Base-by-base conservation (phyloP, 2,797 vertebrate genomes). In the Typhlichthys eigenmanni region DNA sequence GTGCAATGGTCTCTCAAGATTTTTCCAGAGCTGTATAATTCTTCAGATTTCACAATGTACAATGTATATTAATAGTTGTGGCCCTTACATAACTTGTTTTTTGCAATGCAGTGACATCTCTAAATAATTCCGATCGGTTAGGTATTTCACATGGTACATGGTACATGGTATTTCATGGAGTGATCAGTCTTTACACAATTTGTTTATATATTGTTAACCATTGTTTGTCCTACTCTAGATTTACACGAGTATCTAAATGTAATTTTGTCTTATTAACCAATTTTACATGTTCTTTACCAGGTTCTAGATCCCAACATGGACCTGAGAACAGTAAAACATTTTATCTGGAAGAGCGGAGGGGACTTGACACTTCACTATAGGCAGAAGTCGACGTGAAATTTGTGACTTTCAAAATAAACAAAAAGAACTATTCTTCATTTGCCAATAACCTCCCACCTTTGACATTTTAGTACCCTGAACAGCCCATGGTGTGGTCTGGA, bases 301-400 rank as follows among this genome's bases (percentile, higher is more conserved):
- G 95, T 98, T 88, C 92, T 99, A 84, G 98, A 99, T 86, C 96
- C 98, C 6, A 99, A 98, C 81, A 99, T 99, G 97, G 98, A 99
- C 92, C 95, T 99, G 85, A 92, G 98, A 69, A 99, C 98, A 80
- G 97, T 99, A 76, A 99, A 99, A 91, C 96, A 99, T 87, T 99
- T 99, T 93, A 96, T 99, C 84, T 99, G 97, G 97, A 99, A 99
- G 92, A 99, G 97, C 0, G 97, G 97, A 0, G 98, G 98, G 7
- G 98, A 99, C 85, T 93, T 99, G 88, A 99, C 98, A 0, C 95
- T 99, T 77, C 97, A 99, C 74, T 99, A 99, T 92, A 94, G 95
- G 55, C 98, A 99, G 93, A 99, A 97, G 83, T 96, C 95, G 5
- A 98, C 96, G 93, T 98, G 97, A 99, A 90, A 81, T 47, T 61